phyloP scores from a whole-genome alignment of 2,113 vertebrate species.

The Pontoporia blainvillei region DNA sequence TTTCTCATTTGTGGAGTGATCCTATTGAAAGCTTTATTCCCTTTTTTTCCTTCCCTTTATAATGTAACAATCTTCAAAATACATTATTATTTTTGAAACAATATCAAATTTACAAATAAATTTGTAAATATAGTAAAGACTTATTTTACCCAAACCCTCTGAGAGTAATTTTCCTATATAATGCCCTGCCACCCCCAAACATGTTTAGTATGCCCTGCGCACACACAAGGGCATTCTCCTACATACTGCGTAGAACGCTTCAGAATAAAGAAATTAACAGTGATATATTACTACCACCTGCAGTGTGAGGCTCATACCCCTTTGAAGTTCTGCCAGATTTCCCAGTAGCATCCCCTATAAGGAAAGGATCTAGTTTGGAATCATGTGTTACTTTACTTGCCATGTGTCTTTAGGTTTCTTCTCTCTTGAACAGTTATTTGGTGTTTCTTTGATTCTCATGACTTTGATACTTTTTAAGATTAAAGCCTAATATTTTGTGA shows the following conservation, averaged over 20 bases:
- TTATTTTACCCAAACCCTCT: background rate
- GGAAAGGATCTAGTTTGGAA: background rate
- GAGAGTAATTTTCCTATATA: background rate
- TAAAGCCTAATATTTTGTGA: background rate
- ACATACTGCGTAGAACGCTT: background rate
- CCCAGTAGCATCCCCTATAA: background rate
- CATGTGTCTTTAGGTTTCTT: background rate
- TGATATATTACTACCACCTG: background rate
- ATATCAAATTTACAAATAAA: background rate
- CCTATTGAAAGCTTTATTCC: background rate
- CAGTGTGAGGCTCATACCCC: background rate
- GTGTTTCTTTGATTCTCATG: background rate
- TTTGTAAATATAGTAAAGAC: background rate
- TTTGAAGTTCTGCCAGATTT: background rate
- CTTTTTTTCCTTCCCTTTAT: background rate
- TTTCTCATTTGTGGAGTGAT: background rate
- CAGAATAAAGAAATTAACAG: background rate
- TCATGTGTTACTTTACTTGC: background rate
- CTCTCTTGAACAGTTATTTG: background rate
- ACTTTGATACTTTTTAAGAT: background rate
- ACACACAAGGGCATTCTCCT: background rate
- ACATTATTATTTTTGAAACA: background rate
- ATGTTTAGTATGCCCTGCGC: background rate
- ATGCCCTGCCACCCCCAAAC: background rate
- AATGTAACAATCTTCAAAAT: background rate